Evolutionary conservation across 2,797 vertebrate genomes (phyloP).

Genomic region (Ataeniobius toweri): DNA sequence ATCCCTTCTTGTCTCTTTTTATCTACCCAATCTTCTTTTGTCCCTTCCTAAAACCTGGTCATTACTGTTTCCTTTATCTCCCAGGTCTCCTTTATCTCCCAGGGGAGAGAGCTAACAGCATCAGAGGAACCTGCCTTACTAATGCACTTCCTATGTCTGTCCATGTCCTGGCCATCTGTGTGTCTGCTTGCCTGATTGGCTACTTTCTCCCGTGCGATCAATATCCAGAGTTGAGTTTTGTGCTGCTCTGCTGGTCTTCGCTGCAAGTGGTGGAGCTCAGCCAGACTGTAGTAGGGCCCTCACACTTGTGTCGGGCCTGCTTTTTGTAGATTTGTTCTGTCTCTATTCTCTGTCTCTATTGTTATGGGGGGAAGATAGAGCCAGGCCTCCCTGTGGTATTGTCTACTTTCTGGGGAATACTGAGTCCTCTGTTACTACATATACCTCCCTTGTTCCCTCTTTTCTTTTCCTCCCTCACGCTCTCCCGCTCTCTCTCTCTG

Average conservation of each 20-base stretch:
- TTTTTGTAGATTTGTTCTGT: constrained; percentile 47
- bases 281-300: constrained; percentile 34
- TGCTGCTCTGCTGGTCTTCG: constrained; percentile 50
- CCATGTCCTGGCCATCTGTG: constrained; percentile 57
- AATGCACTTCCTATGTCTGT: constrained; percentile 69
- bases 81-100: constrained; percentile 57
- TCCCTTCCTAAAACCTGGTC: constrained; percentile 43
- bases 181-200: constrained; percentile 35
- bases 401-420: constrained; percentile 70
- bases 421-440: constrained; percentile 52
- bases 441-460: constrained; percentile 44
- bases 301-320: constrained; percentile 20
- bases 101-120: constrained; percentile 64
- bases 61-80: constrained; percentile 42
- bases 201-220: constrained; percentile 68
- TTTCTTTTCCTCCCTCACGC: constrained; percentile 16
- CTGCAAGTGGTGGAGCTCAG: constrained; percentile 49
- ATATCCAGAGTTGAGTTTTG: constrained; percentile 59
- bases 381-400: constrained; percentile 48
- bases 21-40: not conserved
- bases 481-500: constrained; percentile 10
- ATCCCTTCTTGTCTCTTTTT: constrained; percentile 4
- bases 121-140: constrained; percentile 63
- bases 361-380: constrained; percentile 45
- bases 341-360: constrained; percentile 37